Percentiles rank a stretch among this genome's conserved stretches.
Evolutionary conservation across 1,140 invertebrate species (phyloP).

Genomic region (Ooceraea biroi): DNA sequence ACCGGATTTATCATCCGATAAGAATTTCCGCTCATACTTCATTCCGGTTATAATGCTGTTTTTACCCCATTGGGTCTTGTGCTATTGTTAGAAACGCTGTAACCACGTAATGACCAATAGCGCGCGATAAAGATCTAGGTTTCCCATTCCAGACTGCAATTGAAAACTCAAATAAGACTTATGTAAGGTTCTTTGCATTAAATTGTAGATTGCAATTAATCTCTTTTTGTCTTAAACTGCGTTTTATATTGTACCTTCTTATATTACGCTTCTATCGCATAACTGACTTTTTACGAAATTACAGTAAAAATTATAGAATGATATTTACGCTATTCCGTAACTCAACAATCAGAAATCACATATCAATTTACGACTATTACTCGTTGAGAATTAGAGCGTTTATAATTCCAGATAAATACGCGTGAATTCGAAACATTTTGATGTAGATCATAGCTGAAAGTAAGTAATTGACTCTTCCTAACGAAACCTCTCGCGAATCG

Average conservation of each 20-base stretch:
- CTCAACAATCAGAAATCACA: neutral
- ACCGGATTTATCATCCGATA: neutral
- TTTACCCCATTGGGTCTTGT: neutral
- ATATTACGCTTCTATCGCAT: too few species aligned
- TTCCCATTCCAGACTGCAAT: neutral
- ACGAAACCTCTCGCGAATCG: slow-evolving; percentile 3
- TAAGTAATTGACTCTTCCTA: slow-evolving; percentile 53
- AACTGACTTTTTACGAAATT: too few species aligned
- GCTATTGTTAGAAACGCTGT: slow-evolving; percentile 1
- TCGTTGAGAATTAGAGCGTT: neutral
- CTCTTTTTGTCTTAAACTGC: too few species aligned
- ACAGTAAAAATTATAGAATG: too few species aligned
- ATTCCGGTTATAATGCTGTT: neutral
- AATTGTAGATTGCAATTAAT: neutral
- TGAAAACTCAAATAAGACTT: neutral
- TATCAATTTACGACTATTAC: neutral
- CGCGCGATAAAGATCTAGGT: slow-evolving; percentile 13
- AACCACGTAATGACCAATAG: slow-evolving; percentile 18
- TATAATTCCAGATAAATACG: neutral
- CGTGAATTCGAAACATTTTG: neutral
- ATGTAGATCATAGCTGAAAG: neutral
- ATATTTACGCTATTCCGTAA: too few species aligned
- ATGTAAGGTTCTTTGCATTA: neutral
- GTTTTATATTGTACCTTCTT: too few species aligned
- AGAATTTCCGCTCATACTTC: neutral